These are phyloP conservation scores for Ctenodactylus gundi DNA, from an alignment of 2,113 vertebrate genomes.

Conservation along the genomic window DNA sequence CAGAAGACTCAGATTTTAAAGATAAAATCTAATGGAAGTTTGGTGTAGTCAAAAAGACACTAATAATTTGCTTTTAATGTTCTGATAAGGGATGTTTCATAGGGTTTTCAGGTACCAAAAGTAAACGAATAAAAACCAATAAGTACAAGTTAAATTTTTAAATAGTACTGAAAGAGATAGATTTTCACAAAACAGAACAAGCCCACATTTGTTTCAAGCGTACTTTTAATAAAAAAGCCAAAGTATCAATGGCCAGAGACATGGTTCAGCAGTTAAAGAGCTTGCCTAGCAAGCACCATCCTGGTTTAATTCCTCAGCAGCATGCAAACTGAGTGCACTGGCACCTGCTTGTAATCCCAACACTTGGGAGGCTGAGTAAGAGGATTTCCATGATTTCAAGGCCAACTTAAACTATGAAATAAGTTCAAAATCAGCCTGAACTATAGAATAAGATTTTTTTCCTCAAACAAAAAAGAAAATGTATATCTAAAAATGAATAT, in stretches of 20 bases:
- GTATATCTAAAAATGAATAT: constrained; percentile 21
- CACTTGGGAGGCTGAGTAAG: too few species aligned
- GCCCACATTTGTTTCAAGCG: neutral
- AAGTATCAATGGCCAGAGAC: too few species aligned
- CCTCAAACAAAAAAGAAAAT: too few species aligned
- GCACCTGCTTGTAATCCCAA: too few species aligned
- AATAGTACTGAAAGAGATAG: neutral
- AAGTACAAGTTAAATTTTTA: constrained; percentile 1
- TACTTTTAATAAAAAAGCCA: neutral
- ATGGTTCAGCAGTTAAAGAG: too few species aligned
- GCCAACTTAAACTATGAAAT: too few species aligned
- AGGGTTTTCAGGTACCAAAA: neutral
- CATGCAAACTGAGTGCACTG: too few species aligned
- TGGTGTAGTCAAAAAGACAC: neutral
- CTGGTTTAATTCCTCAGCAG: too few species aligned
- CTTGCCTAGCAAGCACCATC: too few species aligned
- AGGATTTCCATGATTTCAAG: too few species aligned
- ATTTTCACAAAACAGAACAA: neutral
- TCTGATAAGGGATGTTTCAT: neutral
- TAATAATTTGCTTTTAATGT: neutral
- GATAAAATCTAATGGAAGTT: neutral
- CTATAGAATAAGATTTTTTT: too few species aligned
- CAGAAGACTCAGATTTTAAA: neutral
- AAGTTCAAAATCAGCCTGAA: too few species aligned
- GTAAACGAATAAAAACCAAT: neutral